Conservation (phyloP, 2,797 vertebrate genomes). For the Hylomyscus alleni region DNA sequence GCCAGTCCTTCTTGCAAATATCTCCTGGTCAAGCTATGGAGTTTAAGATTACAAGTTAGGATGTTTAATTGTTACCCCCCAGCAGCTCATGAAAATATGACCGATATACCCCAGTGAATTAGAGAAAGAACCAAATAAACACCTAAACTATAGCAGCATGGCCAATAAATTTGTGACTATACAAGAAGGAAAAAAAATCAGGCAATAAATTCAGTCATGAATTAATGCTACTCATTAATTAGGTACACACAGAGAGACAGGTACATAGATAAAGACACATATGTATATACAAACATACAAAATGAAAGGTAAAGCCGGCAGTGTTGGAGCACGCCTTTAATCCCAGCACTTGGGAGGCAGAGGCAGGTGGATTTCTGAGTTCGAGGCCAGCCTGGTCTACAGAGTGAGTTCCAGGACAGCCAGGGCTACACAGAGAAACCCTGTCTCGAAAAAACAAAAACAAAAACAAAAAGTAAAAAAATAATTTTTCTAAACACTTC, state of each 20-base stretch:
- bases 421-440: no score
- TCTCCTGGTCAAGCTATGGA: neutral
- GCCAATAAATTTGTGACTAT: neutral
- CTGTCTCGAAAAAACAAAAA: no score
- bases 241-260: neutral
- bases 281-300: neutral
- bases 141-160: neutral
- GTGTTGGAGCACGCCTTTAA: no score
- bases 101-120: neutral
- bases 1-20: neutral
- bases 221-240: neutral
- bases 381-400: no score
- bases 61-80: neutral
- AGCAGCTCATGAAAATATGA: neutral
- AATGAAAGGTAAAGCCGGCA: constrained; percentile 10
- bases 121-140: neutral
- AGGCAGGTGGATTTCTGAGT: no score
- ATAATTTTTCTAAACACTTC: constrained; percentile 18
- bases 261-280: neutral
- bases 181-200: neutral
- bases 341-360: no score
- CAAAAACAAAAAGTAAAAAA: no score
- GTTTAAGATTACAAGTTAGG: neutral
- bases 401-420: no score
- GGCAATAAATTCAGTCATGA: neutral